Evolutionary conservation across 2,888 invertebrate species (phyloP), one percentile per base, ranked within the genome.

Genomic region (Hipparchia semele): DNA sequence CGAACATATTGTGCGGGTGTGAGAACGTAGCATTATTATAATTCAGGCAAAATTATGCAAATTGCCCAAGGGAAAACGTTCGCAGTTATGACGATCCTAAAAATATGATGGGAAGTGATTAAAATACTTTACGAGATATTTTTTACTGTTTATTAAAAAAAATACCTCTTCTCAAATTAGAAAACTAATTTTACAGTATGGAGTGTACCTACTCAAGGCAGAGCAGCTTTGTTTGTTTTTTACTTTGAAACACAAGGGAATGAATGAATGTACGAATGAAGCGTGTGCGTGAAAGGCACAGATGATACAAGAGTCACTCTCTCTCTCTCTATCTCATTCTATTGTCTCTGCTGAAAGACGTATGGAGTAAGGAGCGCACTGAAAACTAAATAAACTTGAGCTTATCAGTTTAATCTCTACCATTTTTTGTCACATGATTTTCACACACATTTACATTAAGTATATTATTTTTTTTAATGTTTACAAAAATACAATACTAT

Each of bases 21-120:
- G 58, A 23, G 2, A 23, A 58, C 58, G 23, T 23, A 58, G 13
- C 58, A 58, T 58, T 13, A 13, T 56, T 56, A 23, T 56, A n/a
- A 56, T 56, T 56, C 13, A 23, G n/a, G 58, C 13, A 58, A 58
- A 58, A 23, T 58, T 23, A 58, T 58, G 23, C 58, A 58, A 58
- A 58, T 58, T 23, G 58, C 58, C 58, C 58, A 23, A 6, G 58
- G 58, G 58, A 58, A 58, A 58, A 23, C 58, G 58, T 23, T 23
- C 58, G 23, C 58, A 58, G 58, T 58, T 58, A 8, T 58, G 7
- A 23, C 58, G 58, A 6, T 4, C 58, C 58, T 58, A 23, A 13
- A 58, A 56, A 56, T 13, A 13, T 58, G 3, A 23, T 23, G 23
- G 23, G 13, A 13, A 6, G n/a, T 7, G 56, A 56, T 56, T 56